These are phyloP conservation scores for Coryphaenoides rupestris DNA, from an alignment of 2,113 vertebrate genomes.

Conservation along the genomic window DNA sequence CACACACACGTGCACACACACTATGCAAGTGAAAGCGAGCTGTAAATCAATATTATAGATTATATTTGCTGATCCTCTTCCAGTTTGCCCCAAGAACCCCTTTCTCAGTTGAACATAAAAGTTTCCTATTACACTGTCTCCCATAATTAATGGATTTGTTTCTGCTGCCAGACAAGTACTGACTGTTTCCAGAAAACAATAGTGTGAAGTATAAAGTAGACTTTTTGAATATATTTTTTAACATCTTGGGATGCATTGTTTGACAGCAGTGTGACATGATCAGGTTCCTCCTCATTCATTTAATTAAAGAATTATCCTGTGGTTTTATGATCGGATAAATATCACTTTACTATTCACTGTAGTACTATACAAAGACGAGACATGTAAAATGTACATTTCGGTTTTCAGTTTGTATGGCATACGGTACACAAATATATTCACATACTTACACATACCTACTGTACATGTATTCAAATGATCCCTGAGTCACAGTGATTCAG, in stretches of 20 bases:
- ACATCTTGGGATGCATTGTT: not conserved
- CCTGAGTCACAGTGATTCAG: too few species aligned
- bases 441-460: too few species aligned
- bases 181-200: not conserved
- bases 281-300: not conserved
- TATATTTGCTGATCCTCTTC: slow-evolving; percentile 29
- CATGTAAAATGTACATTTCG: too few species aligned
- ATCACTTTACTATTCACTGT: too few species aligned
- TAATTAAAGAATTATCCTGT: not conserved
- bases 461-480: too few species aligned
- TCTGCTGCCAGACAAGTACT: not conserved
- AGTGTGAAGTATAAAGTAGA: slow-evolving; percentile 1
- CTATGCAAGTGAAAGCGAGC: slow-evolving; percentile 18
- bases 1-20: not conserved
- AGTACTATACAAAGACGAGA: too few species aligned
- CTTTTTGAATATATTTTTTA: not conserved
- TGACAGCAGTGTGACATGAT: not conserved
- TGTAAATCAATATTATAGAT: slow-evolving; percentile 24
- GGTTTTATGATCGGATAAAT: not conserved
- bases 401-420: too few species aligned
- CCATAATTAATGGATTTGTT: slow-evolving; percentile 2
- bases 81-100: slow-evolving; percentile 1
- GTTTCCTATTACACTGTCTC: slow-evolving; percentile 1
- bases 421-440: not conserved
- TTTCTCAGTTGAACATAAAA: slow-evolving; percentile 10